Conservation (phyloP, 2,888 invertebrate genomes). For the Herminia tarsipennalis region DNA sequence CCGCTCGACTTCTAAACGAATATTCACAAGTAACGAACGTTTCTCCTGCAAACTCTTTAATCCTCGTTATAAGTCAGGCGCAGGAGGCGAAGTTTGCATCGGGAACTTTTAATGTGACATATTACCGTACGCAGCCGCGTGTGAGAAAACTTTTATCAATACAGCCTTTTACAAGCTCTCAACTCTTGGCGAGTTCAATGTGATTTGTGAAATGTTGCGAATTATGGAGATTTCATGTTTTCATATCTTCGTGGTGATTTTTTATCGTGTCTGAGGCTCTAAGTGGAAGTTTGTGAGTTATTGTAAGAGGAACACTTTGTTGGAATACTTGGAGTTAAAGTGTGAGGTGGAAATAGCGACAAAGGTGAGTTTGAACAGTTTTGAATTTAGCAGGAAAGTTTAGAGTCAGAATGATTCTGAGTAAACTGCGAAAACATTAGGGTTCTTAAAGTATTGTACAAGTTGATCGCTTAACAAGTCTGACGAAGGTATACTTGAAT, state of each 20-base stretch:
- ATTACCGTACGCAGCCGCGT: conserved; percentile 50
- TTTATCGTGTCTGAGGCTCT: conserved; percentile 59
- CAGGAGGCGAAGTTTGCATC: conserved; percentile 27
- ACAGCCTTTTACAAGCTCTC: conserved; percentile 57
- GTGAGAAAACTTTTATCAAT: conserved; percentile 58
- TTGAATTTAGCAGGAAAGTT: conserved; percentile 62
- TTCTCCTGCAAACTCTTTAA: conserved; percentile 24
- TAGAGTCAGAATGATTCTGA: conserved; percentile 34
- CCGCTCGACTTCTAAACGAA: conserved; percentile 26
- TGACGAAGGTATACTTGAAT: conserved; percentile 47
- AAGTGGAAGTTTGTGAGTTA: conserved; percentile 65
- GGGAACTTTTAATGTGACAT: conserved; percentile 50
- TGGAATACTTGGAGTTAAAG: conserved; percentile 36
- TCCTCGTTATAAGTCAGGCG: conserved; percentile 24
- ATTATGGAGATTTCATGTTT: conserved; percentile 68
- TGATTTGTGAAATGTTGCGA: conserved; percentile 74
- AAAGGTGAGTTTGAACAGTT: conserved; percentile 68
- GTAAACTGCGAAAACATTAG: conserved; percentile 42
- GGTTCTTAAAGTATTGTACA: conserved; percentile 49
- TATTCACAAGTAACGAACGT: conserved; percentile 37
- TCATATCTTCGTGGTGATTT: conserved; percentile 65
- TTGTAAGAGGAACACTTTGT: conserved; percentile 48
- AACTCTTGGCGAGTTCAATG: conserved; percentile 59
- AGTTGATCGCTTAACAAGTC: conserved; percentile 48
- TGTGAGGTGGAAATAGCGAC: conserved; percentile 46